Evolutionary conservation across 2,888 invertebrate genomes (phyloP), one percentile per base, ranked within the genome.

Genomic region (Crematogaster levior): DNA sequence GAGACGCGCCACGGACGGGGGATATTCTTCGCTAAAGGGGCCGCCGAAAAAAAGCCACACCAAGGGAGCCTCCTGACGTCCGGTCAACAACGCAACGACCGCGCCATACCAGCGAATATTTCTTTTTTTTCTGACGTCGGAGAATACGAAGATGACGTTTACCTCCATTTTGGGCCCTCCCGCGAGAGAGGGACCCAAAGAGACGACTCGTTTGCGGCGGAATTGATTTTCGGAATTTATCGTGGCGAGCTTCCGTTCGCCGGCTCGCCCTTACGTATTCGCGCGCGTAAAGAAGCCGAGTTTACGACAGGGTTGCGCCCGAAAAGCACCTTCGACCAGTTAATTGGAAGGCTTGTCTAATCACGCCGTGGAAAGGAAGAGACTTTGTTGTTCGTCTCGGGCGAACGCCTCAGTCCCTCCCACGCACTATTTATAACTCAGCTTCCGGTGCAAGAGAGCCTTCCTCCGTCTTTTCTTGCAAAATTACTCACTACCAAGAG

Each of bases 141-240:
- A 7, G 37, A 30, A 51, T 30, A 68, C 65, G 61, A 27, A 53
- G 56, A 72, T 58, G 63, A 51, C 58, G 72, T 79, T 80, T 80
- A 80, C 66, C 68, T 30, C 43, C 58, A 12, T 82, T 53, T 61
- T 53, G 12, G 56, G 43, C 53, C 58, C 58, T 48, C 27, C 34
- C 80, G 74, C 73, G 48, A 43, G 66, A 43, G n/a, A 6, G 68
- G 43, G 74, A 34, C n/a, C 15, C 56, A 6, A 63, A 46, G 15
- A n/a, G 15, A 34, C 81, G 60, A 58, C 75, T 79, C 81, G 77
- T 84, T 83, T 60, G 86, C 87, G 85, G 82, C 84, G 88, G 88
- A 94, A 94, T 94, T 94, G 94, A 94, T 93, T 94, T 92, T 92
- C 87, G 91, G 86, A 93, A 94, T 94, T 94, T 94, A 94, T 94